Conservation (phyloP, 2,888 invertebrate species). For the Chrysina gloriosa region DNA sequence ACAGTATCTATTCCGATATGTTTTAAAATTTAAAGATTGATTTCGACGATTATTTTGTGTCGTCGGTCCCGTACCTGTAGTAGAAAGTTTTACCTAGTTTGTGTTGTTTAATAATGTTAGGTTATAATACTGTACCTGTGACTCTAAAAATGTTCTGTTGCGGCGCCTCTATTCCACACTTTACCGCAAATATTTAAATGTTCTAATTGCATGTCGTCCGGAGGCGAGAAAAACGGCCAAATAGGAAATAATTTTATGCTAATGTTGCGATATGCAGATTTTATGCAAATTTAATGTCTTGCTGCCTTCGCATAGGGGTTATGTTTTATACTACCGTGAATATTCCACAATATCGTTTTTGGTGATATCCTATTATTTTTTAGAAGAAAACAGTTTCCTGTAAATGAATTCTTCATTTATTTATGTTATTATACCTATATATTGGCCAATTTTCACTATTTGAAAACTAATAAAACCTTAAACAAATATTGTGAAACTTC, state of each 20-base stretch:
- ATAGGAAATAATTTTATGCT: conserved; percentile 48
- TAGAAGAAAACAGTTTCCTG: neutral
- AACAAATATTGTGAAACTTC: too few species aligned
- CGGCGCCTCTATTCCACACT: conserved; percentile 2
- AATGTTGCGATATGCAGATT: conserved; percentile 46
- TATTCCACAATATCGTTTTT: neutral
- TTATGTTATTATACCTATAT: too few species aligned
- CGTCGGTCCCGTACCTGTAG: neutral
- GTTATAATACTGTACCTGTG: conserved; percentile 45
- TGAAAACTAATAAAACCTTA: too few species aligned
- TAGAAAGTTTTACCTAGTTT: conserved; percentile 47
- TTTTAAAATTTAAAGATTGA: neutral
- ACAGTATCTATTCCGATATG: neutral
- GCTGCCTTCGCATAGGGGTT: conserved; percentile 27
- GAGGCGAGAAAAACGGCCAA: conserved; percentile 47
- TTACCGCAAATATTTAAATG: conserved; percentile 40
- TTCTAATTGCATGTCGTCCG: conserved; percentile 46
- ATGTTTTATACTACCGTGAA: conserved; percentile 5
- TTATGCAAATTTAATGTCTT: conserved; percentile 46
- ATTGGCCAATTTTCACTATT: too few species aligned
- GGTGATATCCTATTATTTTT: neutral
- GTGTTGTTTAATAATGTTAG: conserved; percentile 52
- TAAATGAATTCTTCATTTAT: too few species aligned
- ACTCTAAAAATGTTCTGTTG: conserved; percentile 42
- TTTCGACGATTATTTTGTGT: neutral